These are phyloP conservation scores for Odontesthes bonariensis DNA, from an alignment of 2,113 vertebrate species.

Conservation along the genomic window DNA sequence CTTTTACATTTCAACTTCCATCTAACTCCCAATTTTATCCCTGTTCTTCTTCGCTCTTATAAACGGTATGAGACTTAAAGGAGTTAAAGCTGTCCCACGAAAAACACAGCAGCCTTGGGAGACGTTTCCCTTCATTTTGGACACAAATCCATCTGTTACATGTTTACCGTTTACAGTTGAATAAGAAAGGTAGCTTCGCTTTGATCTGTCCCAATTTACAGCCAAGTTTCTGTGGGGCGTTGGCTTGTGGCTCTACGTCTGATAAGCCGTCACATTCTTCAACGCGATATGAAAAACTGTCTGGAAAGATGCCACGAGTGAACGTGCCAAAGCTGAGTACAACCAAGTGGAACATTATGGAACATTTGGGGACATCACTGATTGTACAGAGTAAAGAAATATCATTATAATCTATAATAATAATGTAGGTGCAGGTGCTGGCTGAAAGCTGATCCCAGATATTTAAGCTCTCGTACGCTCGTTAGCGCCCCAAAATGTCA, in stretches of 20 bases:
- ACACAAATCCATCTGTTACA: no score
- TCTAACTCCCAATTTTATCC: no score
- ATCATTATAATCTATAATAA: no score
- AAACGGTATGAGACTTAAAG: no score
- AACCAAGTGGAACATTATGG: neutral
- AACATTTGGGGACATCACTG: no score
- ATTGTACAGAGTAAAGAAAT: no score
- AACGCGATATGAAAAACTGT: neutral
- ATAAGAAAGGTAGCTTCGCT: neutral
- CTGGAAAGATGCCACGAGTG: neutral
- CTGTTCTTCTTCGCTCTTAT: no score
- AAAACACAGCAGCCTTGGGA: no score
- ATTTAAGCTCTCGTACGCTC: neutral
- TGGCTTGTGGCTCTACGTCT: neutral
- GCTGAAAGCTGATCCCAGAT: neutral
- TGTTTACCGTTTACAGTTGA: neutral
- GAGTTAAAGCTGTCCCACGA: no score
- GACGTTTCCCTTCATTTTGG: no score
- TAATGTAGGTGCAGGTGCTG: neutral
- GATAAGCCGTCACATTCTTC: neutral
- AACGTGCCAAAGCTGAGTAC: neutral
- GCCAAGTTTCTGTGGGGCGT: neutral
- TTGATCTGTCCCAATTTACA: neutral
- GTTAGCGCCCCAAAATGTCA: neutral
- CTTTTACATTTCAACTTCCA: no score